Conservation (phyloP, 2,113 vertebrate genomes). For the Bufo bufo region DNA sequence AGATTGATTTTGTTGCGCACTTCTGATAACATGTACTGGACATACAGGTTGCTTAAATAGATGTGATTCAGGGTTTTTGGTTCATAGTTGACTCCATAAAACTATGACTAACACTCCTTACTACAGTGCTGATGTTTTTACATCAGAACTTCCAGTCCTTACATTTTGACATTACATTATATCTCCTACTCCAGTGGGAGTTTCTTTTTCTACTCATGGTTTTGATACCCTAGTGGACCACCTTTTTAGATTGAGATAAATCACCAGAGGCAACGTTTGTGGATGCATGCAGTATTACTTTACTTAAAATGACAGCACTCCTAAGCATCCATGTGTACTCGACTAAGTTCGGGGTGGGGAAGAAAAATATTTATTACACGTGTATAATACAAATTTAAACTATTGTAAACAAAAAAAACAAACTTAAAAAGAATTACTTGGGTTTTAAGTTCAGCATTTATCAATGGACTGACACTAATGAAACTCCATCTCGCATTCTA, state of each 20-base stretch:
- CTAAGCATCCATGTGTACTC: not conserved
- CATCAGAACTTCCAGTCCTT: slow-evolving; percentile 41
- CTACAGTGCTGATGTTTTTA: slow-evolving; percentile 17
- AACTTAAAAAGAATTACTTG: not conserved
- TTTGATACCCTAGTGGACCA: slow-evolving; percentile 10
- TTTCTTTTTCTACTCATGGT: not conserved
- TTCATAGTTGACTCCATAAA: slow-evolving; percentile 83
- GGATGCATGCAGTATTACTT: slow-evolving; percentile 79
- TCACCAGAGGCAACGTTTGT: slow-evolving; percentile 41
- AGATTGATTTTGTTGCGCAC: slow-evolving; percentile 82
- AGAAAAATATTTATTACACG: not conserved
- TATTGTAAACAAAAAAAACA: not conserved
- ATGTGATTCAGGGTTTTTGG: slow-evolving; percentile 88
- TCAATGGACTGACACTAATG: slow-evolving; percentile 6
- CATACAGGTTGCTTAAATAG: slow-evolving; percentile 81
- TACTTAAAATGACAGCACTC: slow-evolving; percentile 50
- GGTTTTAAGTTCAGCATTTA: slow-evolving; percentile 32
- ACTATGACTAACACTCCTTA: slow-evolving; percentile 32
- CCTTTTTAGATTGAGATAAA: slow-evolving; percentile 8
- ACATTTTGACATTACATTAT: slow-evolving; percentile 8
- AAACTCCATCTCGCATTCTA: slow-evolving; percentile 68
- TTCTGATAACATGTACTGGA: slow-evolving; percentile 83
- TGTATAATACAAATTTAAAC: slow-evolving; percentile 36
- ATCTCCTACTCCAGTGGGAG: not conserved
- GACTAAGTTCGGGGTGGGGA: not conserved